Evolutionary conservation across 2,888 invertebrate genomes (phyloP).

Genomic region (Rosalia funebris): DNA sequence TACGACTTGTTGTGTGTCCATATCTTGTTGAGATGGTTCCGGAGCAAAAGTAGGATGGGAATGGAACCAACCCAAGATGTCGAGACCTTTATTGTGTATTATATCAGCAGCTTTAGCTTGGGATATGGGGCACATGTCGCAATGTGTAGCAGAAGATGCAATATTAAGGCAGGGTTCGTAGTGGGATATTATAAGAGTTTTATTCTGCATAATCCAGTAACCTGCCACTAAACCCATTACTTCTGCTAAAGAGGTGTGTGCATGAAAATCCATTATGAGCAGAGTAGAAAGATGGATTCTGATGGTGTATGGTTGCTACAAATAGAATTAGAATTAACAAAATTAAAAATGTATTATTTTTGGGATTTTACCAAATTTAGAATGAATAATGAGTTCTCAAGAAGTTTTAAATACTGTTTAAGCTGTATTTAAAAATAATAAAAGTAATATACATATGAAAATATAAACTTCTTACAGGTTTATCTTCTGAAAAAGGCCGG

Average conservation of each 20-base stretch:
- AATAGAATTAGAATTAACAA: no score
- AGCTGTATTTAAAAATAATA: no score
- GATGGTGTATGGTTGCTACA: slow-evolving; percentile 72
- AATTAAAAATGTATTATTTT: no score
- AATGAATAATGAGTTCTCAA: no score
- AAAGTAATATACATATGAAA: no score
- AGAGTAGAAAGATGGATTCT: slow-evolving; percentile 70
- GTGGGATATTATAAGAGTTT: slow-evolving; percentile 63
- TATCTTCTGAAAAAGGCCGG: slow-evolving; percentile 68
- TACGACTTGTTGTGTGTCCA: slow-evolving; percentile 72
- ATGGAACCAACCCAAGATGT: slow-evolving; percentile 78
- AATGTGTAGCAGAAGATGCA: slow-evolving; percentile 73
- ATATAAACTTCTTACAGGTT: slow-evolving; percentile 66
- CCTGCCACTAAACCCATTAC: slow-evolving; percentile 82
- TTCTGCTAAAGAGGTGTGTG: slow-evolving; percentile 75
- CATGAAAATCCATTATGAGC: slow-evolving; percentile 76
- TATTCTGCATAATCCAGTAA: slow-evolving; percentile 56
- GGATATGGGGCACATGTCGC: slow-evolving; percentile 82
- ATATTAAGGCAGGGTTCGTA: slow-evolving; percentile 75
- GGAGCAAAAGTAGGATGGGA: slow-evolving; percentile 79
- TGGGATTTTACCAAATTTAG: no score
- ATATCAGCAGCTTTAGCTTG: slow-evolving; percentile 72
- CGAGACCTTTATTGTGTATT: slow-evolving; percentile 58
- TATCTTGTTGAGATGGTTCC: slow-evolving; percentile 76
- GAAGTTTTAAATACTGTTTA: no score